Conservation (phyloP, 2,113 vertebrate species). For the Carassius gibelio region DNA sequence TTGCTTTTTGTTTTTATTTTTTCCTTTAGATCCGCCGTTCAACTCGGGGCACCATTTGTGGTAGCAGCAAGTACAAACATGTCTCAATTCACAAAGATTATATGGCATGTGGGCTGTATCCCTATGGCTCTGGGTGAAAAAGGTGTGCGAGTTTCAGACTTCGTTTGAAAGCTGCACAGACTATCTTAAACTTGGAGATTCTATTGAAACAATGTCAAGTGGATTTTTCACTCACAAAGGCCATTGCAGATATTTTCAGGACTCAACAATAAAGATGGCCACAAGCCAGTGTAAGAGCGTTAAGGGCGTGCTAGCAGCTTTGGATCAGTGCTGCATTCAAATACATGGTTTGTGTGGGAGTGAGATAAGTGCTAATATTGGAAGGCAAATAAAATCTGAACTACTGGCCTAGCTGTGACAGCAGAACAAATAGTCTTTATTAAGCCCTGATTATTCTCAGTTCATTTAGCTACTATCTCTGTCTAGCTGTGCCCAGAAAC, state of each 20-base stretch:
- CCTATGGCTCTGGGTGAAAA: constrained; percentile 32
- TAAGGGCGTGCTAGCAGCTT: not conserved
- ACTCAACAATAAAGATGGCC: not conserved
- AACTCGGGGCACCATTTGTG: constrained; percentile 34
- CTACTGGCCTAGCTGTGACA: constrained; percentile 1
- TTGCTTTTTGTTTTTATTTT: constrained; percentile 47
- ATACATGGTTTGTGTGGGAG: not conserved
- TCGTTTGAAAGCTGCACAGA: not conserved
- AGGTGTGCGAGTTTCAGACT: constrained; percentile 20
- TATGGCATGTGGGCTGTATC: constrained; percentile 30
- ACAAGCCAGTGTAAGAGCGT: not conserved
- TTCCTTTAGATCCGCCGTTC: no score
- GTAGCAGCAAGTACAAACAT: constrained; percentile 48
- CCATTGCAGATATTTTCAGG: not conserved
- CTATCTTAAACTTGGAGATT: not conserved
- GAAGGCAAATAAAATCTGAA: not conserved
- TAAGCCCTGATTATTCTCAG: constrained; percentile 3
- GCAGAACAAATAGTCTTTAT: not conserved
- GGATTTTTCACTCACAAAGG: not conserved
- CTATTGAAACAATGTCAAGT: constrained; percentile 1
- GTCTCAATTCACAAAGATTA: constrained; percentile 56
- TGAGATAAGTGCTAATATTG: not conserved
- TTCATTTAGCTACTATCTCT: constrained; percentile 24
- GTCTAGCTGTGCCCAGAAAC: not conserved
- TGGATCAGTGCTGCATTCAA: not conserved